Percentiles rank a stretch among this genome's conserved stretches.
phyloP scores from a whole-genome alignment of 2,888 invertebrate species.

The Napeogenes sylphis region DNA sequence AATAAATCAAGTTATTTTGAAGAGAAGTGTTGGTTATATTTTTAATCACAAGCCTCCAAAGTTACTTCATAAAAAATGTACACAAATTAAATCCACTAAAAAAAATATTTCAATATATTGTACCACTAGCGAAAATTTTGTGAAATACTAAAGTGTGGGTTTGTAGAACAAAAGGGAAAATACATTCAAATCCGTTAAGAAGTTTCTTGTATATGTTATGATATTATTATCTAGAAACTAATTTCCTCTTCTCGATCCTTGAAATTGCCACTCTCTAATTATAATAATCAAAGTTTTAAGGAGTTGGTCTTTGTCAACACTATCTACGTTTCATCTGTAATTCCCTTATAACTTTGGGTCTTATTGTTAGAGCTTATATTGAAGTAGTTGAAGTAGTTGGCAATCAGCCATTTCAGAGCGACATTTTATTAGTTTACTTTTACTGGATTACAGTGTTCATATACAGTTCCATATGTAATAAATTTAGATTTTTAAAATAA shows the following conservation, averaged over 20 bases:
- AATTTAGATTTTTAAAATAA: too few species aligned
- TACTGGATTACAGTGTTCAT: background rate
- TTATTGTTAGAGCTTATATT: constrained; percentile 6
- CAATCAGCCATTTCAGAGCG: background rate
- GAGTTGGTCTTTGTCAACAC: constrained; percentile 39
- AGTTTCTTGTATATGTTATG: background rate
- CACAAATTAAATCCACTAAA: too few species aligned
- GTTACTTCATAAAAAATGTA: too few species aligned
- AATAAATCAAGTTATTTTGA: too few species aligned
- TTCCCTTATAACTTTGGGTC: constrained; percentile 16
- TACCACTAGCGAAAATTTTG: too few species aligned
- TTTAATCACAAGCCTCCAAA: too few species aligned
- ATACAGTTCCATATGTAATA: too few species aligned
- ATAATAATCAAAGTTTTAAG: constrained; percentile 44
- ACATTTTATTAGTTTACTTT: constrained; percentile 1
- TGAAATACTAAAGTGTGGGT: constrained; percentile 3
- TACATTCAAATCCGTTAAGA: too few species aligned
- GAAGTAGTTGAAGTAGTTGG: constrained; percentile 4
- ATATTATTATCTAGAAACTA: constrained; percentile 5
- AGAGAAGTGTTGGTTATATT: too few species aligned
- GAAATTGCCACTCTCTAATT: constrained; percentile 62
- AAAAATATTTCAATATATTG: too few species aligned
- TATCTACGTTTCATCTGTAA: constrained; percentile 48
- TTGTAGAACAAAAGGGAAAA: constrained; percentile 7
- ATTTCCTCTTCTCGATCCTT: constrained; percentile 45